Evolutionary conservation across 2,888 invertebrate species (phyloP), one percentile per base, ranked within the genome.

Genomic region (Calliphora vomitoria): DNA sequence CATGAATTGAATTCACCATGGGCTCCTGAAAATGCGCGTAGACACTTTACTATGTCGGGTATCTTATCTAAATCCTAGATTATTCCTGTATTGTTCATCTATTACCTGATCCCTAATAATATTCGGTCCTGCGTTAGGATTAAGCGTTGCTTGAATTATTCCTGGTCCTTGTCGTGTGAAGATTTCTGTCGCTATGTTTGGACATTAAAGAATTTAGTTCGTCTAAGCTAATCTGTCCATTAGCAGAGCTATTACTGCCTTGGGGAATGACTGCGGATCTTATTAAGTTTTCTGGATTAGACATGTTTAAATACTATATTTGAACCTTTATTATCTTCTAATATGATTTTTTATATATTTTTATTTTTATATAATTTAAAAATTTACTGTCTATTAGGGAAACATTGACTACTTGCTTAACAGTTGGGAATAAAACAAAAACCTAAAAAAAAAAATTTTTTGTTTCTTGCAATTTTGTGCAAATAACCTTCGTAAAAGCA

Each of bases 21-120:
- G 25, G 41, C 72, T 41, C 83, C 80, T 0, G 69, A 82, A 81
- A 87, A 87, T 50, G 83, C 75, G n/a, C 82, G 20, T 25, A 82
- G 13, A 13, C 64, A 62, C 38, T 71, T 38, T 2, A 81, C 86
- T 20, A 82, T 69, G 18, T 83, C 79, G 5, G 76, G 86, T 0
- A 87, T 58, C n/a, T 83, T 87, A 53, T 79, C 86, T 18, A 81
- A 25, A 25, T 72, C 50, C 50, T 10, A 69, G n/a, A n/a, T 55
- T 60, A 13, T 60, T 71, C 18, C 35, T 55, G 8, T 8, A 71
- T 53, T 10, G 35, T 18, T 71, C 71, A 0, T 55, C 53, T n/a
- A 71, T 71, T 35, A 8, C 35, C n/a, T 55, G 53, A 8, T 71
- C 53, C 11, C 41, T 72, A 72, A 58, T n/a, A 50, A 41, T 41